These are phyloP conservation scores for Sigmodon hispidus DNA, from an alignment of 2,113 vertebrate genomes.

Conservation along the genomic window DNA sequence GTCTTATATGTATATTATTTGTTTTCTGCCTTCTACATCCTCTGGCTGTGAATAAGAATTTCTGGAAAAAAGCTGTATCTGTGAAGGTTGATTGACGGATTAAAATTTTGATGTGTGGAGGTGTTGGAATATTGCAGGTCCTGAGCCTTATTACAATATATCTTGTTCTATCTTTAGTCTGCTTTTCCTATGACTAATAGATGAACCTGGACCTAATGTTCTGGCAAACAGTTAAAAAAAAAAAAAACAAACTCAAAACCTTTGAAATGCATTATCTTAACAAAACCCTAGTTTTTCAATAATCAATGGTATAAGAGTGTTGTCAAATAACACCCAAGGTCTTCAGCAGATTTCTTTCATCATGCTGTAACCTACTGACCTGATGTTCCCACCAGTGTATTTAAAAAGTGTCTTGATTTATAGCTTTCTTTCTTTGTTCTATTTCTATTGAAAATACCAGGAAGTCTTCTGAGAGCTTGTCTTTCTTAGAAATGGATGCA, in stretches of 20 bases:
- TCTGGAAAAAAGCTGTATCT: not conserved
- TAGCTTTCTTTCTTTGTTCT: not conserved
- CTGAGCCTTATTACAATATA: not conserved
- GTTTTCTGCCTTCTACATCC: not conserved
- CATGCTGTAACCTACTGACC: not conserved
- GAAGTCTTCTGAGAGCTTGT: not conserved
- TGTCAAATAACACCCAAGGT: not conserved
- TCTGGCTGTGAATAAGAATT: not conserved
- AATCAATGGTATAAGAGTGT: not conserved
- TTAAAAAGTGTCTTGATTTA: not conserved
- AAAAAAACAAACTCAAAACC: too few species aligned
- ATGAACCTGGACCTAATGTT: not conserved
- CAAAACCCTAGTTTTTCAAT: not conserved
- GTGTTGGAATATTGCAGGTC: not conserved
- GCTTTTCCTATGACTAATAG: too few species aligned
- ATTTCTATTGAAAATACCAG: not conserved
- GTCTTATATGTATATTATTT: not conserved
- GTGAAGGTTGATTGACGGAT: not conserved
- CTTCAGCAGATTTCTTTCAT: not conserved
- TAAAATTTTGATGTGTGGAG: not conserved
- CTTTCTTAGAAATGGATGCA: not conserved
- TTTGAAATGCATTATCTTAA: not conserved
- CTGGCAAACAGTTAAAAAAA: not conserved
- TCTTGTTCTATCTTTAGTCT: not conserved
- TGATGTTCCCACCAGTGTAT: not conserved